phyloP scores from a whole-genome alignment of 2,888 invertebrate genomes.

The Aspidiotus destructor region DNA sequence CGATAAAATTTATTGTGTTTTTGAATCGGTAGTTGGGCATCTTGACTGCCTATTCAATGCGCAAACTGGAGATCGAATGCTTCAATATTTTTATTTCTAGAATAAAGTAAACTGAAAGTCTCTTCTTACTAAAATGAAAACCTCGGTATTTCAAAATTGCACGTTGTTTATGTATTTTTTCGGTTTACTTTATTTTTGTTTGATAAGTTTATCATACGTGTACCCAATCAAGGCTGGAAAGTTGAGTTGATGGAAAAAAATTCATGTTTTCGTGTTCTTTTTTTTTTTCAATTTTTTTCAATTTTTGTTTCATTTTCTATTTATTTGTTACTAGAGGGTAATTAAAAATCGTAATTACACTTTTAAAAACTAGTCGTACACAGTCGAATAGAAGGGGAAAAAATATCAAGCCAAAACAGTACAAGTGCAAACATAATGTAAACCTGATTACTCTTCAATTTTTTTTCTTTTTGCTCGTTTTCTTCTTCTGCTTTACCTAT shows the following conservation, averaged over 20 bases:
- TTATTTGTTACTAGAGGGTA: background rate
- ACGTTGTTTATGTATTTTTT: background rate
- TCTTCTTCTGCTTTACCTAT: background rate
- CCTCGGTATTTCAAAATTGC: background rate
- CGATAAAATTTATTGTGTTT: background rate
- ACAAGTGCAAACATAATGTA: conserved; percentile 24
- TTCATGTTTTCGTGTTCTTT: background rate
- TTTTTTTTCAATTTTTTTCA: background rate
- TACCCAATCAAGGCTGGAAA: conserved; percentile 28
- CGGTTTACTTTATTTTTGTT: conserved; percentile 27
- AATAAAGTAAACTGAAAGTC: conserved; percentile 28
- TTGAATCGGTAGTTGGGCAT: conserved; percentile 17
- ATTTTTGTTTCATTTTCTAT: background rate
- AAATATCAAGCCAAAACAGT: conserved; percentile 5
- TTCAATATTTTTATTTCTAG: background rate
- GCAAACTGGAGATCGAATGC: background rate
- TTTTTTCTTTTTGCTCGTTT: conserved; percentile 10
- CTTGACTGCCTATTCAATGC: conserved; percentile 14
- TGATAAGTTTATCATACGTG: background rate
- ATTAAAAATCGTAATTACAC: background rate
- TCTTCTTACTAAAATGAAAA: background rate
- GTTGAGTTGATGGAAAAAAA: conserved; percentile 8
- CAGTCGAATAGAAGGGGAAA: conserved; percentile 20
- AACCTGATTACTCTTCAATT: conserved; percentile 24
- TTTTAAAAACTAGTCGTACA: conserved; percentile 13